Base-by-base conservation (phyloP, 1,140 invertebrate species). In the Drosophila saltans region DNA sequence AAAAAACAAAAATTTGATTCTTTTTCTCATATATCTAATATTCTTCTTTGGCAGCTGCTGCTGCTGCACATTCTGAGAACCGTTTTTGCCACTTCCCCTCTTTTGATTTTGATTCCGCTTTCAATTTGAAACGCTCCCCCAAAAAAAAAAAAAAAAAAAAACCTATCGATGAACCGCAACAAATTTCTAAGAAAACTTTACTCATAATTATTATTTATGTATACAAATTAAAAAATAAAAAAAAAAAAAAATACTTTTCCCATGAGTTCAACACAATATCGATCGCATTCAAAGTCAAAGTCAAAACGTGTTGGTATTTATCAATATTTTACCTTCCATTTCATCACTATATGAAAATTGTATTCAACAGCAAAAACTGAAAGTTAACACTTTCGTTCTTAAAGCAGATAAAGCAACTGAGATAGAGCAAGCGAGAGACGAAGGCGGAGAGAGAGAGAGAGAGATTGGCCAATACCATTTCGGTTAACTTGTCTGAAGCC, bases 141-240 rank as follows among this genome's bases (percentile, higher is more conserved):
- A 16, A 16, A 16, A 16, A 16, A 16, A 16, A 16, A 16, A 16
- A 16, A 16, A 16, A 16, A 16, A 16, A 16, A 24, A 39, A 56
- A 60, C 21, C 60, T 43, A 72, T 75, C 66, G 81, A 73, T 84
- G 76, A 82, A 69, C 77, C 66, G 59, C 78, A 75, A 62, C 28
- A 33, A 43, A 52, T 39, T 86, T 86, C 80, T 73, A 1, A 65
- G 83, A 86, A 86, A 86, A 5, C 72, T 24, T 55, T n/a, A 16
- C 16, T 30, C 59, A 86, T 86, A 86, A 85, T 85, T 85, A 80
- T 88, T 80, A 86, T 86, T 86, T 83, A 86, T 84, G 81, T 74
- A 84, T 80, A 89, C 79, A 88, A 86, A 86, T 80, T 83, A 88
- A 82, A 83, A 76, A 16, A 16, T 16, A 16, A 88, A 82, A 83